phyloP scores from a whole-genome alignment of 1,140 invertebrate genomes.

The Tachypleus tridentatus region DNA sequence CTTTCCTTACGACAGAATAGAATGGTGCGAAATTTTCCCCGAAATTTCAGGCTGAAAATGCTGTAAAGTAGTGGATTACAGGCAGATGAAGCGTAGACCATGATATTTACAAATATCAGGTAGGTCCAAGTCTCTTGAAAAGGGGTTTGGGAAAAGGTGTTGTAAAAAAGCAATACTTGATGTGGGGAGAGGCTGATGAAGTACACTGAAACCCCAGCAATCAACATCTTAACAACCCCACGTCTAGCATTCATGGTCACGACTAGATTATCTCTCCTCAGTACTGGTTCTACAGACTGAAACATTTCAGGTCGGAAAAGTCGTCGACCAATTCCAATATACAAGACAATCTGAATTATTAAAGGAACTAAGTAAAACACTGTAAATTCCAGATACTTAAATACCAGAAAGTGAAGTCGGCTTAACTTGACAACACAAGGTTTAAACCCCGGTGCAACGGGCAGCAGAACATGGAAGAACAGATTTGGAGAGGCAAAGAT shows the following conservation, averaged over 20 bases:
- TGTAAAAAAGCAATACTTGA: conserved; percentile 33
- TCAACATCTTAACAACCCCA: conserved; percentile 37
- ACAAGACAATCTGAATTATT: conserved; percentile 27
- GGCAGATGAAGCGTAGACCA: conserved; percentile 34
- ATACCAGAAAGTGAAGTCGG: conserved; percentile 23
- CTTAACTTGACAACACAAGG: conserved; percentile 24
- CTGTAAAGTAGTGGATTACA: conserved; percentile 37
- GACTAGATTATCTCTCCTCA: conserved; percentile 25
- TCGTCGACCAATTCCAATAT: conserved; percentile 30
- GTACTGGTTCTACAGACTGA: conserved; percentile 24
- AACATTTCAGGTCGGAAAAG: conserved; percentile 26
- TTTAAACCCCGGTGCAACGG: conserved; percentile 18
- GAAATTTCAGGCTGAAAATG: conserved; percentile 36
- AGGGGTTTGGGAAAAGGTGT: conserved; percentile 27
- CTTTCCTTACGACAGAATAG: conserved; percentile 24
- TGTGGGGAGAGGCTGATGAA: conserved; percentile 36
- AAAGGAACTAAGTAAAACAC: conserved; percentile 34
- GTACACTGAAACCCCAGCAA: conserved; percentile 34
- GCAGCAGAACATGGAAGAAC: conserved; percentile 29
- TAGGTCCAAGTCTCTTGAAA: conserved; percentile 32
- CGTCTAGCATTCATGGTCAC: conserved; percentile 30
- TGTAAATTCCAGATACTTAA: conserved; percentile 31
- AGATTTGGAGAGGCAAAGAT: conserved; percentile 30
- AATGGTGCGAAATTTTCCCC: conserved; percentile 31
- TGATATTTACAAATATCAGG: conserved; percentile 29